A percentile compares a stretch with the other conserved stretches of the same genome.
Evolutionary conservation across 2,113 vertebrate species (phyloP).

Genomic region (Salvelinus sp.): DNA sequence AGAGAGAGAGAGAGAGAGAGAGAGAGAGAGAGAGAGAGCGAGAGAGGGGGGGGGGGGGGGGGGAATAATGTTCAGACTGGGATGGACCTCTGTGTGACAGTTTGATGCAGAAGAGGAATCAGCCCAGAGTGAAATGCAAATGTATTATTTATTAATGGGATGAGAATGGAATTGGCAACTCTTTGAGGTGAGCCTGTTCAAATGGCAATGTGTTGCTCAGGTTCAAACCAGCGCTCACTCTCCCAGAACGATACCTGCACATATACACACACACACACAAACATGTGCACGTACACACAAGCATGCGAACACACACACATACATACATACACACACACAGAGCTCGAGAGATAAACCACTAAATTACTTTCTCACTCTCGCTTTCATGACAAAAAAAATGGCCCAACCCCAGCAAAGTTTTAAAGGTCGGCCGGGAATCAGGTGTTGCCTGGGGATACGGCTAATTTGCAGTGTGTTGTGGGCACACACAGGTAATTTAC

Average conservation of each 20-base stretch:
- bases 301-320: neutral
- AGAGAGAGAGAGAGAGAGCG: neutral
- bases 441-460: slow-evolving; percentile 10
- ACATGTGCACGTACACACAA: neutral
- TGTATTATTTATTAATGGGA: slow-evolving; percentile 54
- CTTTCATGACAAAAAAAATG: slow-evolving; percentile 4
- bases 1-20: neutral
- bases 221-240: neutral
- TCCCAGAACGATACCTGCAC: neutral
- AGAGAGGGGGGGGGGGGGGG: too few relatives aligned
- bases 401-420: neutral
- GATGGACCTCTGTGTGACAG: too few relatives aligned
- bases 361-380: slow-evolving; percentile 26
- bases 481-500: slow-evolving; percentile 27
- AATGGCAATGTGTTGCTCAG: slow-evolving; percentile 19
- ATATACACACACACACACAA: neutral
- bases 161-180: slow-evolving; percentile 33
- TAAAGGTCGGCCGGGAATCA: neutral
- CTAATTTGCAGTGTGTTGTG: slow-evolving; percentile 1
- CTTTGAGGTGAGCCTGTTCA: slow-evolving; percentile 17
- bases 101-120: neutral
- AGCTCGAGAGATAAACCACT: slow-evolving; percentile 26
- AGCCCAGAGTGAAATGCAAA: slow-evolving; percentile 30
- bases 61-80: neutral
- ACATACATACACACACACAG: neutral